phyloP scores from a whole-genome alignment of 2,113 vertebrate genomes.

The Bombycilla garrulus region DNA sequence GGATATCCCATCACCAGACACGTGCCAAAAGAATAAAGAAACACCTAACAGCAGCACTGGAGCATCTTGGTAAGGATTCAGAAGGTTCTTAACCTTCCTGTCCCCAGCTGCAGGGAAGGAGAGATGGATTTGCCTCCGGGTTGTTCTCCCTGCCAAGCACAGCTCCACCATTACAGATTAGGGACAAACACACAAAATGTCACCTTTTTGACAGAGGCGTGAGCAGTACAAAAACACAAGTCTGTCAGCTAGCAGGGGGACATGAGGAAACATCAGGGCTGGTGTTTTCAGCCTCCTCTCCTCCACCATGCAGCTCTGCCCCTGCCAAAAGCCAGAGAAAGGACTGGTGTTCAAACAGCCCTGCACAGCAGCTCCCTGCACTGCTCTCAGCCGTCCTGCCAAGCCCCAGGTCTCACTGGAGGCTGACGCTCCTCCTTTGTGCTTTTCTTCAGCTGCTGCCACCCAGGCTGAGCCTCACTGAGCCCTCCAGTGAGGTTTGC shows the following conservation, averaged over 20 bases:
- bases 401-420: background rate
- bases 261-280: background rate
- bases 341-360: background rate
- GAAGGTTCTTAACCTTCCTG: background rate
- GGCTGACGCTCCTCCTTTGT: background rate
- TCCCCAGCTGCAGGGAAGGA: background rate
- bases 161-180: background rate
- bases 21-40: background rate
- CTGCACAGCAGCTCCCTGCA: background rate
- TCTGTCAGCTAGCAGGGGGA: background rate
- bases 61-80: background rate
- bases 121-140: background rate
- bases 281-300: background rate
- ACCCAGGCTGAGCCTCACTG: background rate
- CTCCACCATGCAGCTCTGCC: background rate
- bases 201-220: background rate
- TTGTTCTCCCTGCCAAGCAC: background rate
- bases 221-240: background rate
- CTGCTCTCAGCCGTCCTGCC: background rate
- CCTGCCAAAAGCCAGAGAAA: background rate
- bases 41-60: background rate
- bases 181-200: background rate
- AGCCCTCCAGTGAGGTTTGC: background rate
- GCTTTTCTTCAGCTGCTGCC: background rate
- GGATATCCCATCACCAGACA: background rate